Conservation (phyloP, 1,140 invertebrate genomes). For the Drosophila gunungcola region DNA sequence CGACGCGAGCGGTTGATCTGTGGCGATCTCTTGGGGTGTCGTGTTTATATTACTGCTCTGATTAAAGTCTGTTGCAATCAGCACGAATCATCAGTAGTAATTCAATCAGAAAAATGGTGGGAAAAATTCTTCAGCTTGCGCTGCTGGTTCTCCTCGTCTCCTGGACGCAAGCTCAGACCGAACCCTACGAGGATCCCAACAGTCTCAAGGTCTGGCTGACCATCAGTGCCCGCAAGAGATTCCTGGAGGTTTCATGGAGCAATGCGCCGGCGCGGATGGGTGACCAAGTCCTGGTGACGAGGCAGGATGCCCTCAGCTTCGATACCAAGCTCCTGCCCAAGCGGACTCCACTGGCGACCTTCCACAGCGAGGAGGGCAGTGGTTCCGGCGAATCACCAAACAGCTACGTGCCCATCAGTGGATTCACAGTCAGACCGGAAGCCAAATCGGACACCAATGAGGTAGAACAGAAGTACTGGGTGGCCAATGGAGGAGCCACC, state of each 20-base stretch:
- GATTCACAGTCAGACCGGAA: conserved; percentile 39
- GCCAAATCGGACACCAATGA: not conserved
- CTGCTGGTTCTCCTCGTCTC: not conserved
- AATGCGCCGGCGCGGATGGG: conserved; percentile 62
- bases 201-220: conserved; percentile 71
- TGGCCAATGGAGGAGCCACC: conserved; percentile 64
- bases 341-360: conserved; percentile 63
- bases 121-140: conserved; percentile 39
- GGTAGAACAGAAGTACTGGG: conserved; percentile 47
- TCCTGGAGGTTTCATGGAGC: conserved; percentile 77
- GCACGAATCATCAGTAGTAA: conserved; percentile 63
- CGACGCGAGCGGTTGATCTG: conserved; percentile 30
- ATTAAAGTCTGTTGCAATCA: conserved; percentile 60
- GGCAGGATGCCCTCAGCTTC: conserved; percentile 62
- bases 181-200: conserved; percentile 7
- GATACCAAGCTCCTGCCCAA: conserved; percentile 40
- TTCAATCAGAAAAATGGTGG: conserved; percentile 51
- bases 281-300: conserved; percentile 68
- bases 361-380: conserved; percentile 50
- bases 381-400: conserved; percentile 39
- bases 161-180: conserved; percentile 13
- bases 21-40: conserved; percentile 26
- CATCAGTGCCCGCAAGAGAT: conserved; percentile 76
- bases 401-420: conserved; percentile 57
- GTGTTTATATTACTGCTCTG: conserved; percentile 25